phyloP scores from a whole-genome alignment of 2,888 invertebrate genomes.

The Pterobdella sp. region DNA sequence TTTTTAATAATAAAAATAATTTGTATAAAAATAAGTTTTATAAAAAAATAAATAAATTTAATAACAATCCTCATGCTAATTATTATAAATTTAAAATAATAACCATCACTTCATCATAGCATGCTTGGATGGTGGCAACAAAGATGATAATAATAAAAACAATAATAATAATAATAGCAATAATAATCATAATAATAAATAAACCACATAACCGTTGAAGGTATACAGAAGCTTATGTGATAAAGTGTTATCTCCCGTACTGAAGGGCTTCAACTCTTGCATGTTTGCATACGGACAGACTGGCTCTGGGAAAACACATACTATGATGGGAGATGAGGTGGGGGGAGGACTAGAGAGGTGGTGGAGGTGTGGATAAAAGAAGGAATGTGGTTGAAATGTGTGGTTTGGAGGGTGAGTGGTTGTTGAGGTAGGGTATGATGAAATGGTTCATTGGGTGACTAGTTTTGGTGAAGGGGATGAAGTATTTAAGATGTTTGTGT shows the following conservation, averaged over 20 bases:
- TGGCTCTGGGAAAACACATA: slow-evolving; percentile 80
- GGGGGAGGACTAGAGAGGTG: slow-evolving; percentile 29
- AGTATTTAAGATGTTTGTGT: too few relatives aligned
- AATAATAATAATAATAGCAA: neutral
- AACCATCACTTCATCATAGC: too few relatives aligned
- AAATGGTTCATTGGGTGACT: too few relatives aligned
- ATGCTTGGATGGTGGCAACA: too few relatives aligned
- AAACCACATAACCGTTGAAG: slow-evolving; percentile 47
- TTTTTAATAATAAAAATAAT: too few relatives aligned
- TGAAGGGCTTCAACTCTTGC: slow-evolving; percentile 72
- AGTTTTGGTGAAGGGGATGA: too few relatives aligned
- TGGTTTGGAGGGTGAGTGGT: neutral
- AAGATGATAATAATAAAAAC: too few relatives aligned
- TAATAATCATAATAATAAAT: neutral
- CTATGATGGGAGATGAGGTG: slow-evolving; percentile 73
- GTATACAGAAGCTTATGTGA: slow-evolving; percentile 63
- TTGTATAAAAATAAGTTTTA: too few relatives aligned
- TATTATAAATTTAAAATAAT: too few relatives aligned
- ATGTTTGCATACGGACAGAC: slow-evolving; percentile 87
- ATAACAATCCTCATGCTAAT: too few relatives aligned
- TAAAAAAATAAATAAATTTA: too few relatives aligned
- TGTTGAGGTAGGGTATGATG: too few relatives aligned
- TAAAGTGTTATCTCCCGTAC: slow-evolving; percentile 60
- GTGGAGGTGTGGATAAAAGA: neutral
- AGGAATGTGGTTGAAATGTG: neutral